Evolutionary conservation across 2,888 invertebrate genomes (phyloP).

Genomic region (Drosophila mettleri): DNA sequence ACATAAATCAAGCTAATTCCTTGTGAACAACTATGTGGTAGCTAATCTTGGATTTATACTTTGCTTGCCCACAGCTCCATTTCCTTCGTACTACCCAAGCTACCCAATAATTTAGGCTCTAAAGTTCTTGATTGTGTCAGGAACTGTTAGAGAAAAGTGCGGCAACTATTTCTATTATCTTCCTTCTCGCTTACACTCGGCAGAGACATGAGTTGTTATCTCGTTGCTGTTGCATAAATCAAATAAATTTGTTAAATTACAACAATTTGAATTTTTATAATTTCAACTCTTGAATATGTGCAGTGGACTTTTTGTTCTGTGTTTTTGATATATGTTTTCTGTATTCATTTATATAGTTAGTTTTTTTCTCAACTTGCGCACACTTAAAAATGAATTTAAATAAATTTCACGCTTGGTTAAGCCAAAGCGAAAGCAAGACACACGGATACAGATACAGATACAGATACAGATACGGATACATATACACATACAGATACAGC

Average conservation of each 20-base stretch:
- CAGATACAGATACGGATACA: conserved; percentile 8
- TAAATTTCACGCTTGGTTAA: conserved; percentile 82
- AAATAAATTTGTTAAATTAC: conserved; percentile 45
- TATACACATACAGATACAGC: conserved; percentile 12
- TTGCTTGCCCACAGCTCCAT: neutral
- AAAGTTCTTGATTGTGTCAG: conserved; percentile 2
- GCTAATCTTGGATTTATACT: too few relatives aligned
- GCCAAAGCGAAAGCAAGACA: conserved; percentile 55
- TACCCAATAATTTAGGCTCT: neutral
- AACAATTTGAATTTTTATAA: conserved; percentile 43
- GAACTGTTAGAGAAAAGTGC: neutral
- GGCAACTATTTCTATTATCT: neutral
- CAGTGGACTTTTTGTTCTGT: conserved; percentile 22
- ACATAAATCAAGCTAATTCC: too few relatives aligned
- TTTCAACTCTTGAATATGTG: conserved; percentile 37
- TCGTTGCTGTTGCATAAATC: conserved; percentile 42
- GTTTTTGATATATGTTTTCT: conserved; percentile 29
- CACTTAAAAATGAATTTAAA: conserved; percentile 82
- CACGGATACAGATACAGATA: conserved; percentile 25
- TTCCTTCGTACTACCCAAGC: neutral
- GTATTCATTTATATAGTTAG: conserved; percentile 38
- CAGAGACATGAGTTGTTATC: conserved; percentile 17
- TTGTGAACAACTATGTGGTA: too few relatives aligned
- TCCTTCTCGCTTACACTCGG: neutral
- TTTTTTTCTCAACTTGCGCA: conserved; percentile 68